Base-by-base conservation (phyloP, 2,888 invertebrate species). In the Odontothrips loti region DNA sequence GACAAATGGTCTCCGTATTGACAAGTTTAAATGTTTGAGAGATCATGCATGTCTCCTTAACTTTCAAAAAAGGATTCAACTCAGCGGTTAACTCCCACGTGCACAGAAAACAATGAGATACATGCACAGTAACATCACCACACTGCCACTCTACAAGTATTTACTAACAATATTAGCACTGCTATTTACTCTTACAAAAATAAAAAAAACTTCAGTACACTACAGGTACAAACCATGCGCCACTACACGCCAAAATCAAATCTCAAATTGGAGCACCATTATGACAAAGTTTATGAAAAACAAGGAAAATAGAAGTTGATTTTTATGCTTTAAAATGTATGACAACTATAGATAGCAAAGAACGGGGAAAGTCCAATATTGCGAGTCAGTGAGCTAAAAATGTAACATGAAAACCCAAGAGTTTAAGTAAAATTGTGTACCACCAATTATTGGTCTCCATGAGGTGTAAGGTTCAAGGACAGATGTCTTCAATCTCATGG, bases 331-430 rank as follows among this genome's bases (percentile, higher is more conserved):
- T 23, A 75, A 75, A 27, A 75, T 75, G n/a, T 27, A 75, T 27
- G 12, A 75, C 68, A 23, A 27, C 68, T 9, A 23, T 9, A 75
- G 58, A 75, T 75, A 23, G 68, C 68, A 27, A 75, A 58, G 58
- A 12, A 75, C 27, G 68, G 27, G 68, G 23, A 75, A 27, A 75
- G 27, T 75, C 23, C 27, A 75, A 75, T 75, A 75, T 75, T 75
- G 68, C 68, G 12, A 75, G 68, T 75, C 68, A 75, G 68, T 75
- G 68, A 75, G 68, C 68, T 75, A 75, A 75, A 75, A 75, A n/a
- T 9, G 68, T 75, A 75, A 75, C 68, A 27, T 20, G 20, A 58
- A 58, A 75, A 75, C 68, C 12, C 12, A 27, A 75, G 27, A 27
- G 68, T 75, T 23, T 27, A 27, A 75, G 23, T 75, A 12, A 75